Percentiles rank a stretch among this genome's conserved stretches.
Conservation (phyloP, 2,113 vertebrate species). For the Elachura formosa region DNA sequence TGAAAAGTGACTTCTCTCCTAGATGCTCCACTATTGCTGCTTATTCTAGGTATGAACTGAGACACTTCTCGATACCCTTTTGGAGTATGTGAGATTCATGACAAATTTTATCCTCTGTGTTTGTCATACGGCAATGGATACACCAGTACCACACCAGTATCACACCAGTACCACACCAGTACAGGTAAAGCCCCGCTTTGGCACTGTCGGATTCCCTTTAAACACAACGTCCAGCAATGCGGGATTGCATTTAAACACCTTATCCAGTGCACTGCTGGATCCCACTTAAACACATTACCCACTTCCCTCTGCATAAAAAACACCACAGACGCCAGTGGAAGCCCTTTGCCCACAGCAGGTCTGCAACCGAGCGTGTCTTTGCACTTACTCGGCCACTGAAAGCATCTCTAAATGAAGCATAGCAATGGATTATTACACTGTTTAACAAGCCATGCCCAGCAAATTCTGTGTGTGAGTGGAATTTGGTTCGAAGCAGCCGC, state of each 20-base stretch:
- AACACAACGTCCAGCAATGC: background rate
- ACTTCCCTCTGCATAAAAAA: background rate
- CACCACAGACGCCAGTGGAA: background rate
- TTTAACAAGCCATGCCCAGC: fast-evolving
- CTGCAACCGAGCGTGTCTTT: too few relatives aligned
- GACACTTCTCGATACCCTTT: background rate
- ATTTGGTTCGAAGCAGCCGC: fast-evolving
- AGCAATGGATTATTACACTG: fast-evolving
- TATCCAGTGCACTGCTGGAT: background rate
- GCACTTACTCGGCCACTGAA: background rate
- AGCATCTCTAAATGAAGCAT: too few relatives aligned
- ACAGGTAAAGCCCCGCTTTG: background rate
- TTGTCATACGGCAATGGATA: background rate
- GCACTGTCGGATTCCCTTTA: background rate
- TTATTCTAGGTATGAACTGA: fast-evolving
- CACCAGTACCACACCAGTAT: too few relatives aligned
- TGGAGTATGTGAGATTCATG: background rate
- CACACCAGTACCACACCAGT: too few relatives aligned
- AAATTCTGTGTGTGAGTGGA: fast-evolving
- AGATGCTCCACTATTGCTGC: background rate
- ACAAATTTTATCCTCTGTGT: background rate
- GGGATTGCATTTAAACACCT: background rate
- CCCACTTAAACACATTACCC: background rate
- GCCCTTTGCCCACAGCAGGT: too few relatives aligned
- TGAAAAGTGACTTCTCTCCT: background rate